A percentile compares a stretch with the other conserved stretches of the same genome.
These are phyloP conservation scores for Folsomia manolachei DNA, from an alignment of 2,888 invertebrate species.

Conservation along the genomic window DNA sequence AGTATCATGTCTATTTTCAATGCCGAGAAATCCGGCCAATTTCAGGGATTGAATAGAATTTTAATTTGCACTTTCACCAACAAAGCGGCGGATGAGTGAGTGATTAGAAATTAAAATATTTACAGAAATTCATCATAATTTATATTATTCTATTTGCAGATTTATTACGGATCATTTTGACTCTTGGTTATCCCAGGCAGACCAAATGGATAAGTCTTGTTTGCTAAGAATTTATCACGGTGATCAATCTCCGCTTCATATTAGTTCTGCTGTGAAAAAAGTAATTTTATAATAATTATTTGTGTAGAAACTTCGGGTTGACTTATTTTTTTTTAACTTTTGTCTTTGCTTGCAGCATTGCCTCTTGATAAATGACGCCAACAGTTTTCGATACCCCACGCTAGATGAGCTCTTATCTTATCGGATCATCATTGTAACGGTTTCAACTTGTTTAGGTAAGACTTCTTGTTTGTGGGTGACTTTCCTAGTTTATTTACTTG, in stretches of 20 bases:
- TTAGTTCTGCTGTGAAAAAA: constrained; percentile 67
- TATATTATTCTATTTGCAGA: constrained; percentile 17
- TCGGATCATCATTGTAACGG: constrained; percentile 71
- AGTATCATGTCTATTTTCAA: constrained; percentile 56
- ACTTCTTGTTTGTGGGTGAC: no score
- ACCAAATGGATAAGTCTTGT: constrained; percentile 58
- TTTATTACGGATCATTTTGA: constrained; percentile 77
- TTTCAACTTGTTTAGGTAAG: constrained; percentile 74
- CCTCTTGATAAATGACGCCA: constrained; percentile 60
- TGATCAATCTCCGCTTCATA: constrained; percentile 74
- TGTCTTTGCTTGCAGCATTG: constrained; percentile 63
- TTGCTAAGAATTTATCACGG: constrained; percentile 73
- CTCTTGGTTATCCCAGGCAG: constrained; percentile 60
- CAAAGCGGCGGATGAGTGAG: constrained; percentile 73
- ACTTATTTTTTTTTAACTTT: constrained; percentile 17
- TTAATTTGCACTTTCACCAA: constrained; percentile 82
- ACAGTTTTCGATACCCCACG: constrained; percentile 66
- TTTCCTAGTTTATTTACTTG: no score
- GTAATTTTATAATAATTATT: constrained; percentile 52
- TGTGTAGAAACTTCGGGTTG: no score
- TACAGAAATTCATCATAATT: neutral
- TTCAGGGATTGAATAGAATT: constrained; percentile 58
- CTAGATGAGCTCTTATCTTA: constrained; percentile 68
- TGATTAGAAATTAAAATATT: no score
- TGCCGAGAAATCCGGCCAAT: neutral